phyloP scores from a whole-genome alignment of 2,888 invertebrate genomes.

The Eurytoma adleriae region DNA sequence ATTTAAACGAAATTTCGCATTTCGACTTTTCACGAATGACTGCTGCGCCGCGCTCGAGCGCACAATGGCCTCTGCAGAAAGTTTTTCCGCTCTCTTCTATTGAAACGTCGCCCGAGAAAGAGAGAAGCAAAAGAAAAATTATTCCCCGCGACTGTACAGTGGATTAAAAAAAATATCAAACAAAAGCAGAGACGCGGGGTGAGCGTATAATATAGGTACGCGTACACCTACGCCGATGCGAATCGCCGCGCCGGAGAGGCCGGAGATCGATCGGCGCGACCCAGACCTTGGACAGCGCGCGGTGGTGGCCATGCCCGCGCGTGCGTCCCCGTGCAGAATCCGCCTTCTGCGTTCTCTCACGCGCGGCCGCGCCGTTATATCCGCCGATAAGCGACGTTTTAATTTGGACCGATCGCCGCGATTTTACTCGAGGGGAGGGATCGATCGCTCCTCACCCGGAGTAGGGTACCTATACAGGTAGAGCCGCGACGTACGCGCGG shows the following conservation, averaged over 20 bases:
- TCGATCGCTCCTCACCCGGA: neutral
- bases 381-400: neutral
- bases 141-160: too few relatives aligned
- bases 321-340: neutral
- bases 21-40: neutral
- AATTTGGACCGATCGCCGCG: neutral
- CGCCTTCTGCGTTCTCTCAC: neutral
- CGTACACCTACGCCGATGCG: neutral
- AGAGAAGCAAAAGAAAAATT: too few relatives aligned
- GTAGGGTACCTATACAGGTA: neutral
- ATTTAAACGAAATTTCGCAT: neutral
- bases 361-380: neutral
- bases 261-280: conserved; percentile 43
- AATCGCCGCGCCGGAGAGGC: neutral
- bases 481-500: neutral
- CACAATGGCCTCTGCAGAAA: too few relatives aligned
- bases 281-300: conserved; percentile 50
- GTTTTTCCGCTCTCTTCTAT: too few relatives aligned
- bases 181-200: neutral
- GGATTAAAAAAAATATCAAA: too few relatives aligned
- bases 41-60: neutral
- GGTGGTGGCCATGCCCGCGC: neutral
- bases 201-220: neutral
- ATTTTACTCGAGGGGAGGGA: neutral
- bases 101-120: too few relatives aligned